phyloP scores from a whole-genome alignment of 2,888 invertebrate species.

The Nasonovia ribisnigri region DNA sequence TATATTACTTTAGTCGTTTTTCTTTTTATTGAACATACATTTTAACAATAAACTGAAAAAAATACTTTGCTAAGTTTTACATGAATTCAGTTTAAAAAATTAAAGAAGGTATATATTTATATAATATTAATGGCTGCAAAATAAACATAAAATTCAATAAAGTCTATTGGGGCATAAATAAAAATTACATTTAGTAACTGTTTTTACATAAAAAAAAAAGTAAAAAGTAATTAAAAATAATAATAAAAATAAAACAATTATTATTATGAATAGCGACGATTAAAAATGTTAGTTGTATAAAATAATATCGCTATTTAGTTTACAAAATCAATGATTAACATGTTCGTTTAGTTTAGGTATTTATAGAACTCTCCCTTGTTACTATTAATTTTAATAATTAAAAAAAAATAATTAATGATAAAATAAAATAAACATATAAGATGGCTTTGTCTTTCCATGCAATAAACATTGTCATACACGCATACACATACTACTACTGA shows the following conservation, averaged over 20 bases:
- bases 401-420: slow-evolving; percentile 27
- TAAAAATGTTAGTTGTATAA: slow-evolving; percentile 50
- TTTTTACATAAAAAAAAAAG: slow-evolving; percentile 49
- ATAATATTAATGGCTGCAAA: slow-evolving; percentile 52
- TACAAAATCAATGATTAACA: slow-evolving; percentile 45
- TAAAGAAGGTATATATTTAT: slow-evolving; percentile 41
- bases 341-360: slow-evolving; percentile 31
- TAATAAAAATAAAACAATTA: slow-evolving; percentile 32
- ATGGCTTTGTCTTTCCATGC: slow-evolving; percentile 58
- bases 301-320: slow-evolving; percentile 24
- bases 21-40: slow-evolving; percentile 48
- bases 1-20: slow-evolving; percentile 54
- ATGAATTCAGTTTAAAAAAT: slow-evolving; percentile 37
- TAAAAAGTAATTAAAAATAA: slow-evolving; percentile 39
- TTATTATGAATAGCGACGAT: slow-evolving; percentile 15
- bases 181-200: slow-evolving; percentile 47
- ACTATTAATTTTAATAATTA: slow-evolving; percentile 13
- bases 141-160: slow-evolving; percentile 38
- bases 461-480: neutral
- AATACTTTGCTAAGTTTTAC: slow-evolving; percentile 40
- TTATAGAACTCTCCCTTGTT: neutral
- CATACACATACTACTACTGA: neutral
- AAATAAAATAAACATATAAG: slow-evolving; percentile 44
- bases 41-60: slow-evolving; percentile 59
- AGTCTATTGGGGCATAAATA: slow-evolving; percentile 45